Evolutionary conservation across 2,113 vertebrate species (phyloP), one percentile per base, ranked within the genome.

Genomic region (Fregetta grallaria): DNA sequence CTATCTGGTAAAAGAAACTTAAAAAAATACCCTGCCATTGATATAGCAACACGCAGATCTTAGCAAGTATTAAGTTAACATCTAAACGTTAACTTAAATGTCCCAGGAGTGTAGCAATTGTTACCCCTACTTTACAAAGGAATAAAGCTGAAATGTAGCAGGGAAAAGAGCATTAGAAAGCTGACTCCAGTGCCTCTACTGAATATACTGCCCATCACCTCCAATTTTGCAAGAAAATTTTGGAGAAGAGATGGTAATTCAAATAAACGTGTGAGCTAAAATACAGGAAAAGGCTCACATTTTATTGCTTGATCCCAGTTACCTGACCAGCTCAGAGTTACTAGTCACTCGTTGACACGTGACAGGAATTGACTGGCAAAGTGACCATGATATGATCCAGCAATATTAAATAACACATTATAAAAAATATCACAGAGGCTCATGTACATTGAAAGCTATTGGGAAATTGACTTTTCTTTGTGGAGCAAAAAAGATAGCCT

Each of bases 11-110:
- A 75, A 59, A 92, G 61, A 80, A 88, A 86, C 18, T 89, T 62
- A 4, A 81, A 91, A 82, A 82, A 75, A 38, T 34, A 52, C 40
- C 29, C 20, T 86, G 53, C 36, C 25, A 71, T 23, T 82, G 59
- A 66, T 29, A 42, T 7, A 90, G 59, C 23, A 82, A 72, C 1
- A 4, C 11, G 27, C 23, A 73, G 49, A 78, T 19, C 58, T 61
- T 53, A 49, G 62, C 44, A 95, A 88, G 66, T 82, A 94, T 78
- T 89, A 77, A 44, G 36, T 53, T 82, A 92, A 65, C 49, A 56
- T 70, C 6, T 5, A 61, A 52, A 66, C 3, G 38, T 38, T 38
- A 38, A 38, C 38, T 38, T 38, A 38, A 38, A 38, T 38, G 29
- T 88, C 32, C 58, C 59, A 52, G 22, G 23, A 58, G 17, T 11